Conservation (phyloP, 1,140 invertebrate species). For the Ephestia elutella region DNA sequence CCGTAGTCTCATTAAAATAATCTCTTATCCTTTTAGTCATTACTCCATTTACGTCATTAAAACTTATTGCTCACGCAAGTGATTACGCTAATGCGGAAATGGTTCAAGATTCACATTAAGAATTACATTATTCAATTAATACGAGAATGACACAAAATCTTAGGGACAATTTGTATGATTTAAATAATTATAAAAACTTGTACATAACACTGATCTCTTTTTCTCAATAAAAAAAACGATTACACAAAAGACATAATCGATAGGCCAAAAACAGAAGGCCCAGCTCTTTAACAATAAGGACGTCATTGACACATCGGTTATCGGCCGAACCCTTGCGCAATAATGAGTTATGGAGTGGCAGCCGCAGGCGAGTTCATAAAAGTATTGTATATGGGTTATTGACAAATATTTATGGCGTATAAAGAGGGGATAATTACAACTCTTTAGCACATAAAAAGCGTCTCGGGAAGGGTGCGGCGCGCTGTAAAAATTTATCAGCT, state of each 20-base stretch:
- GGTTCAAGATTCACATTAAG: no score
- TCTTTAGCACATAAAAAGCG: constrained; percentile 70
- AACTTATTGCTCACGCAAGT: neutral
- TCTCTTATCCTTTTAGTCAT: neutral
- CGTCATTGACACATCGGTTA: constrained; percentile 36
- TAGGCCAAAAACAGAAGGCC: constrained; percentile 19
- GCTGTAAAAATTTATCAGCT: constrained; percentile 60
- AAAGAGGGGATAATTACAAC: constrained; percentile 73
- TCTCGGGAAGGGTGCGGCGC: constrained; percentile 49
- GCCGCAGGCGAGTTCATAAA: constrained; percentile 62
- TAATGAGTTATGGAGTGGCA: constrained; percentile 62
- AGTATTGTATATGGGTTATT: constrained; percentile 67
- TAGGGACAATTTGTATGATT: no score
- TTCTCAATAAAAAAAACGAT: no score
- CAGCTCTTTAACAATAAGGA: constrained; percentile 30
- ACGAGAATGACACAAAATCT: no score
- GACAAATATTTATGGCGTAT: constrained; percentile 72
- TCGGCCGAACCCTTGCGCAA: constrained; percentile 48
- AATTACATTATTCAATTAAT: no score
- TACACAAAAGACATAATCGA: constrained; percentile 4
- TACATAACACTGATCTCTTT: no score
- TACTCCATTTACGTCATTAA: neutral
- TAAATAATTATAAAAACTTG: no score
- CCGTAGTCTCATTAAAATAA: neutral
- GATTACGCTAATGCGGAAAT: no score